phyloP scores from a whole-genome alignment of 2,888 invertebrate genomes.

The Gasteruption jaculator region DNA sequence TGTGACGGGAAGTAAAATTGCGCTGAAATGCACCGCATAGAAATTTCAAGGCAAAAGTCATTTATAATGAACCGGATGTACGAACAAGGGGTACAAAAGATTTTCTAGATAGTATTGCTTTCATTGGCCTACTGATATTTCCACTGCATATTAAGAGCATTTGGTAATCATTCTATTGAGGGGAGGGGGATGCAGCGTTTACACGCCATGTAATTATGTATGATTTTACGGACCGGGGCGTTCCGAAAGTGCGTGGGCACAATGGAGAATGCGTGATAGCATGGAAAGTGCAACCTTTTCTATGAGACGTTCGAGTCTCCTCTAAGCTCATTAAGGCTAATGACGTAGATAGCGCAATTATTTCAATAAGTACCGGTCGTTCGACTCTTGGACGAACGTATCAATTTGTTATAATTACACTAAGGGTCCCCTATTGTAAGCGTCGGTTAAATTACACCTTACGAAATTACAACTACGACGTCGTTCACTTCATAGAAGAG shows the following conservation, averaged over 20 bases:
- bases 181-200: too few species aligned
- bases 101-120: too few species aligned
- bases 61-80: too few species aligned
- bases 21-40: too few species aligned
- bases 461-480: too few species aligned
- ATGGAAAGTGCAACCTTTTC: conserved; percentile 32
- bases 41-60: too few species aligned
- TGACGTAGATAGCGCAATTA: conserved; percentile 38
- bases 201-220: conserved; percentile 15
- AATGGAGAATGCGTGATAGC: conserved; percentile 15
- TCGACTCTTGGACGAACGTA: conserved; percentile 30
- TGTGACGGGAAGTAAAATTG: too few species aligned
- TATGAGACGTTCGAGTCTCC: conserved; percentile 23
- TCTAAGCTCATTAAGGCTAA: conserved; percentile 42
- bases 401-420: conserved; percentile 46
- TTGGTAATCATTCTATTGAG: too few species aligned
- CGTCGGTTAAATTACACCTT: conserved; percentile 35
- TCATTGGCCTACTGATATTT: too few species aligned
- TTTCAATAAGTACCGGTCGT: conserved; percentile 30
- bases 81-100: too few species aligned
- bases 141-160: too few species aligned
- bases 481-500: too few species aligned
- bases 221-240: conserved; percentile 24
- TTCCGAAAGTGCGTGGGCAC: conserved; percentile 25
- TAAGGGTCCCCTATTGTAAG: conserved; percentile 27